These are phyloP conservation scores for Periophthalmus modestus DNA, from an alignment of 2,113 vertebrate genomes.

Conservation along the genomic window DNA sequence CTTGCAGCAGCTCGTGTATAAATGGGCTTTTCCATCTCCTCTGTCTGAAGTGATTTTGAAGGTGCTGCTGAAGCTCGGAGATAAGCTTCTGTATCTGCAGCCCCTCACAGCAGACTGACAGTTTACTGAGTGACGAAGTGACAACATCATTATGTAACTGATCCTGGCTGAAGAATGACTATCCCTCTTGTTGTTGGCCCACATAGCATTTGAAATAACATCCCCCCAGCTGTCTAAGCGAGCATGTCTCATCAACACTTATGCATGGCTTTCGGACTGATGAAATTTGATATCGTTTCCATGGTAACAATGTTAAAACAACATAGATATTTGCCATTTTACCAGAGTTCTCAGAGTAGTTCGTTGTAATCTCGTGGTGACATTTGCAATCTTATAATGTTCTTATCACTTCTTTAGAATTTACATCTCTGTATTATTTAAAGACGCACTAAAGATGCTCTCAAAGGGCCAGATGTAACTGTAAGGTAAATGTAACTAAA, in stretches of 20 bases:
- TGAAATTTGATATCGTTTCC: neutral
- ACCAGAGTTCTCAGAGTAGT: too few species aligned
- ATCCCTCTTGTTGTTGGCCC: conserved; percentile 6
- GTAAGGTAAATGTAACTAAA: too few species aligned
- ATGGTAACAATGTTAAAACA: too few species aligned
- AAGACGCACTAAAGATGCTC: too few species aligned
- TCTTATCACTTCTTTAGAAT: too few species aligned
- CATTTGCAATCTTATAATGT: too few species aligned
- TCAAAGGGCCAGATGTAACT: too few species aligned
- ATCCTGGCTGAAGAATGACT: conserved; percentile 3
- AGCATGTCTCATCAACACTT: conserved; percentile 24
- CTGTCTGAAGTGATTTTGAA: neutral
- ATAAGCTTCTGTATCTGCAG: conserved; percentile 1
- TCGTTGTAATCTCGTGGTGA: too few species aligned
- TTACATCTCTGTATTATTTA: too few species aligned
- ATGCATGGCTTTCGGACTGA: neutral
- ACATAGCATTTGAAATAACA: conserved; percentile 12
- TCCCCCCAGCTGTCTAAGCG: neutral
- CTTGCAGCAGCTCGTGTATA: neutral
- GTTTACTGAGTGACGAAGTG: conserved; percentile 22
- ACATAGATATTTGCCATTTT: too few species aligned
- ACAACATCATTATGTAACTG: conserved; percentile 16
- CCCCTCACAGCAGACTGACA: conserved; percentile 17
- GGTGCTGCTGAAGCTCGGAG: conserved; percentile 2
- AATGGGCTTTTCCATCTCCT: neutral